Evolutionary conservation across 2,797 vertebrate species (phyloP).

Genomic region (Chelon auratus): DNA sequence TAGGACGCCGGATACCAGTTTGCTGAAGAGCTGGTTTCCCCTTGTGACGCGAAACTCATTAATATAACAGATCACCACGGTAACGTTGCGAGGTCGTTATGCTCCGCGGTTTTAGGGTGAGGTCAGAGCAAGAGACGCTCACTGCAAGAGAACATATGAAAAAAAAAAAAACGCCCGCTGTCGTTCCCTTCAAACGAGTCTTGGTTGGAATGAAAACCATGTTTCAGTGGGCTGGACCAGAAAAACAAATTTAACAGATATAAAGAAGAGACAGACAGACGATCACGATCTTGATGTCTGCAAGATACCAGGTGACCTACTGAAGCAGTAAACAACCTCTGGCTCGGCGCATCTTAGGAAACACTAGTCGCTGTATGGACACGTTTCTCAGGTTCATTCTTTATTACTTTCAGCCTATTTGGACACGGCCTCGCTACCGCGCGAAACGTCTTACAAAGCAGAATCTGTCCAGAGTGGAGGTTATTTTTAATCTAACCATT

Average conservation of each 20-base stretch:
- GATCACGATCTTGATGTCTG: constrained; percentile 43
- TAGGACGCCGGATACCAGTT: constrained; percentile 52
- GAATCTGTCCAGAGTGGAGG: not conserved
- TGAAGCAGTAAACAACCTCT: not conserved
- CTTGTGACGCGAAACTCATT: constrained; percentile 65
- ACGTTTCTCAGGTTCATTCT: constrained; percentile 1
- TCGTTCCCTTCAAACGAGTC: constrained; percentile 9
- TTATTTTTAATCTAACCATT: not conserved
- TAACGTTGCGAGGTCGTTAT: constrained; percentile 52
- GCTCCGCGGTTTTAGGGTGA: constrained; percentile 55
- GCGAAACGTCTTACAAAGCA: not conserved
- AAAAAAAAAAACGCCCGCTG: constrained; percentile 19
- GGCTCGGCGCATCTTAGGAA: not conserved
- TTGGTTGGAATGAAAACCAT: constrained; percentile 42
- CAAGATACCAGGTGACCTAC: constrained; percentile 24
- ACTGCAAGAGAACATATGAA: constrained; percentile 28
- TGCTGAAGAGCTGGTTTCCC: constrained; percentile 45
- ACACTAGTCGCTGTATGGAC: not conserved
- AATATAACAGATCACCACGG: constrained; percentile 64
- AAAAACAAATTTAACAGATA: constrained; percentile 28
- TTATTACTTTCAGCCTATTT: not conserved
- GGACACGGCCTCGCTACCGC: not conserved
- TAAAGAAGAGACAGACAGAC: constrained; percentile 33
- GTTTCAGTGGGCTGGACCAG: not conserved
- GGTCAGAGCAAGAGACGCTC: constrained; percentile 42